A percentile compares a stretch with the other conserved stretches of the same genome.
phyloP scores from a whole-genome alignment of 2,797 vertebrate genomes.

The Gila robusta region DNA sequence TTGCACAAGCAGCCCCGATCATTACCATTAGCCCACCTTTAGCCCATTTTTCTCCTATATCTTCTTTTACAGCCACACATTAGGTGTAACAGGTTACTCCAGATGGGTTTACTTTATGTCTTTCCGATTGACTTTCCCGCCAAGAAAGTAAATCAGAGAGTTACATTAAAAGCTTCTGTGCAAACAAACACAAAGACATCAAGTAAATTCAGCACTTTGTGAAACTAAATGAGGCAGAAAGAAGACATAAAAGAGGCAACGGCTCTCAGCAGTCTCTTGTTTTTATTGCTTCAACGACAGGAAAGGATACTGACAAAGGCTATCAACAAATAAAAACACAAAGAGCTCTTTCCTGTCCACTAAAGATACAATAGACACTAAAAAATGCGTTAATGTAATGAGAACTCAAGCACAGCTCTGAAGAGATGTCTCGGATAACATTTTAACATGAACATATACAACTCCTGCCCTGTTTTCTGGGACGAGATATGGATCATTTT shows the following conservation, averaged over 20 bases:
- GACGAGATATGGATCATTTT: conserved; percentile 26
- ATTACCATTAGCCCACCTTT: conserved; percentile 23
- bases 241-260: conserved; percentile 53
- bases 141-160: conserved; percentile 52
- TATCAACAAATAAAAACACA: conserved; percentile 37
- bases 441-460: background rate
- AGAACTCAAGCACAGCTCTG: conserved; percentile 19
- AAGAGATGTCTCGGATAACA: background rate
- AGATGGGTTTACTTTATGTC: conserved; percentile 36
- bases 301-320: conserved; percentile 40
- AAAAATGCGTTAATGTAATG: conserved; percentile 12
- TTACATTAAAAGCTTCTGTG: conserved; percentile 53
- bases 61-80: conserved; percentile 27
- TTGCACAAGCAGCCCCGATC: background rate
- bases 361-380: conserved; percentile 8
- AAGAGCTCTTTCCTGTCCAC: conserved; percentile 21
- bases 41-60: background rate
- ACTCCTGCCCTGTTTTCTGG: background rate
- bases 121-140: conserved; percentile 5
- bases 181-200: conserved; percentile 48
- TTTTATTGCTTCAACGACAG: conserved; percentile 48
- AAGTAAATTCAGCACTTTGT: conserved; percentile 53
- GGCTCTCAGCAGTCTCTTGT: conserved; percentile 33
- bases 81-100: conserved; percentile 23
- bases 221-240: conserved; percentile 53